Base-by-base conservation (phyloP, 2,113 vertebrate genomes). In the Pelecanoides urinatrix region DNA sequence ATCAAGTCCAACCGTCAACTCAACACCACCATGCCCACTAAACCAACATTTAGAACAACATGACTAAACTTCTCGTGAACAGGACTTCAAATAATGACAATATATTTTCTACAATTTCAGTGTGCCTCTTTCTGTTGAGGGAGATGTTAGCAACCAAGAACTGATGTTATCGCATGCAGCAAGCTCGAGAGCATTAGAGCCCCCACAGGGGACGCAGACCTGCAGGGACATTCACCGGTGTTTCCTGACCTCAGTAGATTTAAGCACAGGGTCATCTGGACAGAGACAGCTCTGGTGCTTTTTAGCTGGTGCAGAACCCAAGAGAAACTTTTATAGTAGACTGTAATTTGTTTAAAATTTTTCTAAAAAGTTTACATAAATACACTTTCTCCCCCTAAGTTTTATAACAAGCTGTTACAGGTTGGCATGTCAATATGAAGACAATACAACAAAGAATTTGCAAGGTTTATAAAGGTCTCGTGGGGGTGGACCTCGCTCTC, bases 371-470 rank as follows among this genome's bases (percentile, higher is more conserved):
- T 55, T 55, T 26, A 5, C 7, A 12, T 42, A 73, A 53, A 42
- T 50, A 44, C 11, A 50, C 14, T 16, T 17, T 6, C 2, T 6
- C 23, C 6, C 17, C 9, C 7, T 25, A 19, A 2, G 0, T 17
- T 52, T 52, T n/a, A 15, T 45, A 71, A 44, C 9, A 45, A 52
- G 14, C 29, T 36, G 16, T 47, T 47, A 26, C 7, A 11, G 20
- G 9, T 53, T 88, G 27, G 3, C 7, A 11, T 8, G 7, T 32
- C 38, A 36, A 11, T 21, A 26, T 27, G 12, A 58, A 76, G 29
- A 26, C 16, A 40, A 15, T 13, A 9, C 6, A 77, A 30, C 29
- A n/a, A 52, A 66, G 18, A 56, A 58, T n/a, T 38, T 71, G 5
- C 9, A 32, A 71, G 32, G 14, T 58, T 63, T 45, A 13, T n/a